These are phyloP conservation scores for Tethea ocularis DNA, from an alignment of 2,888 invertebrate genomes.

Conservation along the genomic window DNA sequence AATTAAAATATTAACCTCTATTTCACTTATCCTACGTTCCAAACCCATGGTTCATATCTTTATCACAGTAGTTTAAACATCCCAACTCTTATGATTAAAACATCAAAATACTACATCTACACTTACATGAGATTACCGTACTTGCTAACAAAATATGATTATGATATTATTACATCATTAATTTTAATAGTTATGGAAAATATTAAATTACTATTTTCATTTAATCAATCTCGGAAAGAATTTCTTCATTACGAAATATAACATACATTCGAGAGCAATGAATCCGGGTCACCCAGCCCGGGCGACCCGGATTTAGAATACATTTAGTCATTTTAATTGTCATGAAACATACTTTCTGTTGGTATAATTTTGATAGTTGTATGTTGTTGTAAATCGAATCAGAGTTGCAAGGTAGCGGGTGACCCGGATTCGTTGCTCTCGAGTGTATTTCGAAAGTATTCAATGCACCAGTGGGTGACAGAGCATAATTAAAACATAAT, in stretches of 20 bases:
- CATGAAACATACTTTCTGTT: too few relatives aligned
- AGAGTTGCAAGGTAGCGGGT: too few relatives aligned
- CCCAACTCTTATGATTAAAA: slow-evolving; percentile 5
- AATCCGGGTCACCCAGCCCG: too few relatives aligned
- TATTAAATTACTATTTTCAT: not conserved
- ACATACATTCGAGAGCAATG: too few relatives aligned
- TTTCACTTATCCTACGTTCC: slow-evolving; percentile 11
- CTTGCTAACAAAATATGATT: slow-evolving; percentile 5
- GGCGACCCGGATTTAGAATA: too few relatives aligned
- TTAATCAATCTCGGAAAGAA: not conserved
- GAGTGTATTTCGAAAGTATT: not conserved
- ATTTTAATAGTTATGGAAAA: not conserved
- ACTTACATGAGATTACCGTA: slow-evolving; percentile 11
- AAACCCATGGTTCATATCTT: slow-evolving; percentile 27
- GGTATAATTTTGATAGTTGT: too few relatives aligned
- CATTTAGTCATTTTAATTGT: too few relatives aligned
- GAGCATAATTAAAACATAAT: not conserved
- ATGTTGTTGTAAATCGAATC: too few relatives aligned
- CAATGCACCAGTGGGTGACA: not conserved
- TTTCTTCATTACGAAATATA: not conserved
- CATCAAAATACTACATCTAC: slow-evolving; percentile 13
- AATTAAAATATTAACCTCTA: not conserved
- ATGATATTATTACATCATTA: not conserved
- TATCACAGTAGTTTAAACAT: slow-evolving; percentile 48
- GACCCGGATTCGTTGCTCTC: too few relatives aligned